These are phyloP conservation scores for Callyntrura guangdongensis DNA, from an alignment of 2,888 invertebrate species.

Conservation along the genomic window DNA sequence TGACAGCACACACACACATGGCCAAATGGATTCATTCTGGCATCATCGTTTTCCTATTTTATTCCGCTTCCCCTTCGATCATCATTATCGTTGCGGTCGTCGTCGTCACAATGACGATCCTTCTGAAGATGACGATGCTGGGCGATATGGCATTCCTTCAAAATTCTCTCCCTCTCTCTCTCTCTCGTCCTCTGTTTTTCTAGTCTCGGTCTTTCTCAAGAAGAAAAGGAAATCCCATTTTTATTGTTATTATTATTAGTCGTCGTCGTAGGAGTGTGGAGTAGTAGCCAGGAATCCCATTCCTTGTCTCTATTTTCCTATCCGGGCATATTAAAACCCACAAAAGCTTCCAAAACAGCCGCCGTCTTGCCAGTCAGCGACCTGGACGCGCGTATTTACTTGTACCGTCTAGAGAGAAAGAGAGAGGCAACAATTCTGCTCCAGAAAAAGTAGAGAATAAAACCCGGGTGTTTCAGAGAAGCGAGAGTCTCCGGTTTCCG, in stretches of 20 bases:
- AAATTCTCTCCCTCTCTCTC: slow-evolving; percentile 10
- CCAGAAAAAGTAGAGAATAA: no score
- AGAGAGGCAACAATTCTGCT: no score
- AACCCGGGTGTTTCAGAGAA: not conserved
- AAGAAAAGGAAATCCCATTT: slow-evolving; percentile 1
- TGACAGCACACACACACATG: slow-evolving; percentile 13
- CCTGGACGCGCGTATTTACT: not conserved
- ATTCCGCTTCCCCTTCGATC: not conserved
- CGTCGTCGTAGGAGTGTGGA: no score
- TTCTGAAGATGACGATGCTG: not conserved
- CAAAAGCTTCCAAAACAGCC: no score
- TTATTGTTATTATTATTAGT: slow-evolving; percentile 46
- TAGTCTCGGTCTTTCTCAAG: not conserved
- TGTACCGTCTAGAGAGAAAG: not conserved
- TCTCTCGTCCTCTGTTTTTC: not conserved
- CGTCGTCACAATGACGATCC: not conserved
- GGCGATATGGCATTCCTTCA: slow-evolving; percentile 39
- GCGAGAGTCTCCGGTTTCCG: not conserved
- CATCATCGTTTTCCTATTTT: slow-evolving; percentile 21
- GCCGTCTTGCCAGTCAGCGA: not conserved
- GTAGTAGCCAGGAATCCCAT: not conserved
- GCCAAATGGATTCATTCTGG: slow-evolving; percentile 63
- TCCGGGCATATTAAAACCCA: not conserved
- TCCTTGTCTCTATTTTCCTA: not conserved
- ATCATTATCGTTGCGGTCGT: not conserved